These are phyloP conservation scores for Leptinotarsa texana DNA, from an alignment of 1,140 invertebrate genomes.

Conservation along the genomic window DNA sequence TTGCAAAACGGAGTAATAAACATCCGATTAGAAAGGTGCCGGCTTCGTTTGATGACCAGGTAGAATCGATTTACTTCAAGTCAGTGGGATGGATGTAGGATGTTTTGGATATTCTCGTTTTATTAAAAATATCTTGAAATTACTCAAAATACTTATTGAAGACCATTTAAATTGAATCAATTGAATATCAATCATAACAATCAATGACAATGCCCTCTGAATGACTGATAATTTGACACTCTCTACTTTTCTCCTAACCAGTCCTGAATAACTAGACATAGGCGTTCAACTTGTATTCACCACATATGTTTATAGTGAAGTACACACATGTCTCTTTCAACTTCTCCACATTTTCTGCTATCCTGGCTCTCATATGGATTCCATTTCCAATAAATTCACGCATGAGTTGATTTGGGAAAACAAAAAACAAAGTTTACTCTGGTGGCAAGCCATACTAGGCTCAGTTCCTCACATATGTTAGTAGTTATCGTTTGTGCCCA, in stretches of 20 bases:
- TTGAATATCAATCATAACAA: not conserved
- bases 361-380: conserved; percentile 49
- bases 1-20: no score
- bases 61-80: no score
- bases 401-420: conserved; percentile 34
- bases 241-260: not conserved
- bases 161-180: no score
- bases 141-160: no score
- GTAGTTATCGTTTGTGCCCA: no score
- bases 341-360: conserved; percentile 32
- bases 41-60: no score
- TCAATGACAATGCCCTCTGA: not conserved
- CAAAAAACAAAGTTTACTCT: not conserved
- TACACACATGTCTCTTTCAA: conserved; percentile 26
- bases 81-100: no score
- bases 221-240: not conserved
- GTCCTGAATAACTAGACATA: not conserved
- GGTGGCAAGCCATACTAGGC: not conserved
- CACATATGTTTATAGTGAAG: conserved; percentile 26
- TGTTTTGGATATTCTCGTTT: no score
- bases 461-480: not conserved
- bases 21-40: no score
- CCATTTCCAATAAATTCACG: conserved; percentile 53
- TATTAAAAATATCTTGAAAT: no score
- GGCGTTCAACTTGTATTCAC: not conserved